Percentiles rank a stretch among this genome's conserved stretches.
phyloP scores from a whole-genome alignment of 2,888 invertebrate genomes.

The Hecatera dysodea region DNA sequence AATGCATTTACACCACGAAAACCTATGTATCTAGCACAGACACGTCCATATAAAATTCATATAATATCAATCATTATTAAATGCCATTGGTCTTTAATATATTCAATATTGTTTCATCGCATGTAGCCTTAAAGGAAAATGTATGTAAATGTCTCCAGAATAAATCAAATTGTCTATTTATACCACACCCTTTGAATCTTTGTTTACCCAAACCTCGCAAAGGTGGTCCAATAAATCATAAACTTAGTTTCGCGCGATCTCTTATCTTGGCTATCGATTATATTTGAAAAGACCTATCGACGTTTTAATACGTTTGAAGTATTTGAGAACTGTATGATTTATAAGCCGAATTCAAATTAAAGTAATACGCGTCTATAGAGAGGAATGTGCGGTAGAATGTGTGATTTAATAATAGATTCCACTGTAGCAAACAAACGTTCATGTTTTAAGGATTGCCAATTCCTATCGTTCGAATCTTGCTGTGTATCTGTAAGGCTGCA shows the following conservation, averaged over 20 bases:
- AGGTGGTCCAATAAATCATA: slow-evolving; percentile 76
- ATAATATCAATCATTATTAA: slow-evolving; percentile 50
- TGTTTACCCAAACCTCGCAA: slow-evolving; percentile 68
- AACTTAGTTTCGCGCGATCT: slow-evolving; percentile 71
- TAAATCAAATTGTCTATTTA: slow-evolving; percentile 60
- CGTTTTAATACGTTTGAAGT: slow-evolving; percentile 50
- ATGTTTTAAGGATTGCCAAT: slow-evolving; percentile 42
- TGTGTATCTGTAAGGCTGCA: slow-evolving; percentile 64
- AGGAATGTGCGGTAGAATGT: slow-evolving; percentile 19
- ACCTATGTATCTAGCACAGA: slow-evolving; percentile 39
- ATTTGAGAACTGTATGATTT: slow-evolving; percentile 58
- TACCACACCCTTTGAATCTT: slow-evolving; percentile 62
- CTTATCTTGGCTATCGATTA: slow-evolving; percentile 74
- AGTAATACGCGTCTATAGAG: slow-evolving; percentile 10
- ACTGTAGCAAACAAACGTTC: slow-evolving; percentile 13
- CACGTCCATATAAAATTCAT: slow-evolving; percentile 31
- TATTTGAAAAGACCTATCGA: slow-evolving; percentile 59
- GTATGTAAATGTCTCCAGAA: slow-evolving; percentile 26
- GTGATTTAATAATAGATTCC: slow-evolving; percentile 24
- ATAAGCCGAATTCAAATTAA: slow-evolving; percentile 43
- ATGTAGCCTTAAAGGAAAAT: slow-evolving; percentile 27
- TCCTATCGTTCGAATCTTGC: slow-evolving; percentile 33
- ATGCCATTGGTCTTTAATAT: slow-evolving; percentile 25
- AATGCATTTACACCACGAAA: slow-evolving; percentile 35
- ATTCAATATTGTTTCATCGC: slow-evolving; percentile 35